Base-by-base conservation (phyloP, 2,113 vertebrate genomes). In the Phycodurus eques region DNA sequence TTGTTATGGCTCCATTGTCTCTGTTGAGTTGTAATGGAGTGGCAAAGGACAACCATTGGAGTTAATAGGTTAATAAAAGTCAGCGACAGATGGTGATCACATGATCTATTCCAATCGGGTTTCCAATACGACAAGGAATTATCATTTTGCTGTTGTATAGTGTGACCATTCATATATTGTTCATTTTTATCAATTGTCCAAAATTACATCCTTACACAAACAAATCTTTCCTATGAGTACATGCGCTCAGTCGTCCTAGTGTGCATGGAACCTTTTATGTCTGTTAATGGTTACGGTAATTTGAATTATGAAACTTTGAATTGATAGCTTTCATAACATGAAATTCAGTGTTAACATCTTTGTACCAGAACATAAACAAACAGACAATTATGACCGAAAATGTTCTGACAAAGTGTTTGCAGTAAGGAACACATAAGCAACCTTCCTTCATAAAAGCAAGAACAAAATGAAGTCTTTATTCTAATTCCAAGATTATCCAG, bases 401-500 rank as follows among this genome's bases (percentile, higher is more conserved):
- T 39, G 49, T 46, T 12, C 2, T 9, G 3, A 12, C 44, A 46
- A 46, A 12, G 44, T 57, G 14, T 60, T 35, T 35, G 4, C 56
- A 31, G 56, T 31, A 15, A 35, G 59, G 31, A 19, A 13, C 13
- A 61, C 22, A 19, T 13, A 61, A 17, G 14, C 14, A 31, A 61
- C 13, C 12, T 1, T 17, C 47, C 7, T 13, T 53, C 67, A 68
- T 35, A 20, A 6, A 11, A 15, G 8, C 31, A 53, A 74, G 67
- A 80, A 77, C 76, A 79, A 81, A 66, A 63, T 70, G 22, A 60
- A 89, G 70, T 75, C 80, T 82, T 85, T 68, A 85, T 84, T 93
- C 88, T 74, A 82, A 87, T 87, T 89, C 85, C 88, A 83, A 90
- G 71, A 84, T 87, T 67, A 81, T 90, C 87, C 90, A 90, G 85